Conservation (phyloP, 2,113 vertebrate genomes). For the Capricornis sumatraensis region DNA sequence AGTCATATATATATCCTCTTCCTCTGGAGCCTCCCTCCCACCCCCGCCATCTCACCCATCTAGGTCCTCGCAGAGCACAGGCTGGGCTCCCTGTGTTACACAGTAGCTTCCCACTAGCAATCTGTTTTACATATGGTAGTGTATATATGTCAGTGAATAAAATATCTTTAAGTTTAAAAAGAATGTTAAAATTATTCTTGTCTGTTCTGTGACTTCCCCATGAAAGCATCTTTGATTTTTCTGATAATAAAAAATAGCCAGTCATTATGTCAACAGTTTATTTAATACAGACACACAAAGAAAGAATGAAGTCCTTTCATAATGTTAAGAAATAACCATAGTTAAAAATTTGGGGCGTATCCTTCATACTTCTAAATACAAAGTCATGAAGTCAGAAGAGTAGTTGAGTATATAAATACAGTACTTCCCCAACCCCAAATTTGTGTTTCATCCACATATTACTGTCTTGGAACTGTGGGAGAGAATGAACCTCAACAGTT, state of each 20-base stretch:
- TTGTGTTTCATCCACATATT: not conserved
- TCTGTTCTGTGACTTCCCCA: not conserved
- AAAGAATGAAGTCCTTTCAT: not conserved
- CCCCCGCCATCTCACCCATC: not conserved
- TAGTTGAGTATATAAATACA: not conserved
- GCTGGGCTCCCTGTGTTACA: not conserved
- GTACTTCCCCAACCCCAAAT: not conserved
- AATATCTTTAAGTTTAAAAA: constrained; percentile 35
- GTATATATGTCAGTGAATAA: not conserved
- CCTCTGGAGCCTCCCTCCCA: not conserved
- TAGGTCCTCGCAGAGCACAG: not conserved
- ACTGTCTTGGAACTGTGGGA: not conserved
- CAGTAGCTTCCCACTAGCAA: not conserved
- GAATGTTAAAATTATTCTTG: not conserved
- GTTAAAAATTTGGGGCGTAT: not conserved
- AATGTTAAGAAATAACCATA: not conserved
- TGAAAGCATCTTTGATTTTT: not conserved
- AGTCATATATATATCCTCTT: not conserved
- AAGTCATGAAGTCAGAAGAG: not conserved
- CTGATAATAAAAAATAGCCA: constrained; percentile 10
- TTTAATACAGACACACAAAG: not conserved
- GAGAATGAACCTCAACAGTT: not conserved
- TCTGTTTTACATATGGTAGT: not conserved
- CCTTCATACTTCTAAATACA: not conserved
- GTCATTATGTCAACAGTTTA: not conserved